Evolutionary conservation across 1,140 invertebrate species (phyloP).

Genomic region (Drosophila miranda): DNA sequence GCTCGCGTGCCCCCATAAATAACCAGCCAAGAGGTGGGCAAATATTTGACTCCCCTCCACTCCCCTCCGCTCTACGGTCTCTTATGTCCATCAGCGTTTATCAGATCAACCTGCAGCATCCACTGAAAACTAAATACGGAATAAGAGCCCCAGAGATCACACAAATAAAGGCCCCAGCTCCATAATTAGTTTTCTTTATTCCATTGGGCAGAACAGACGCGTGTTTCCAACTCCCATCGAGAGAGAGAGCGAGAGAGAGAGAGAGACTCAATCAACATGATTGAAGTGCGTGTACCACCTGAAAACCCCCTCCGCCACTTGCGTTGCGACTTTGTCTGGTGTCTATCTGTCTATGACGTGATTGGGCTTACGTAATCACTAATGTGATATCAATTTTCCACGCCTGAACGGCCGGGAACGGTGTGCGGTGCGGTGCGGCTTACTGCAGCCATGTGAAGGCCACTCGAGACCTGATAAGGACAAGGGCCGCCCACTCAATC

Average conservation of each 20-base stretch:
- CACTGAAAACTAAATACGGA: conserved; percentile 21
- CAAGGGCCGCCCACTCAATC: conserved; percentile 12
- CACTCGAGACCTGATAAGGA: conserved; percentile 18
- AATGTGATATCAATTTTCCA: conserved; percentile 33
- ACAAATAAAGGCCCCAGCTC: not conserved
- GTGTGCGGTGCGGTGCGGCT: not conserved
- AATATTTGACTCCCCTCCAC: conserved; percentile 31
- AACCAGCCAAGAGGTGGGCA: conserved; percentile 19
- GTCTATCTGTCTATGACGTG: conserved; percentile 19
- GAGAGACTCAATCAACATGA: conserved; percentile 36
- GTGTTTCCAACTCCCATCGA: conserved; percentile 2
- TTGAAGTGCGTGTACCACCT: conserved; percentile 42
- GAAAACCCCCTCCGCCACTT: not conserved
- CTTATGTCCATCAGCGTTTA: conserved; percentile 26
- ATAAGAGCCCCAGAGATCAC: not conserved
- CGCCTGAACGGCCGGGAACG: too few species aligned
- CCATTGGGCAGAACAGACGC: conserved; percentile 23
- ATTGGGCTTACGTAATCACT: conserved; percentile 40
- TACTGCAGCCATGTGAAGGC: conserved; percentile 29
- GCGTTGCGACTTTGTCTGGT: not conserved
- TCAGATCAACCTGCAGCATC: conserved; percentile 40
- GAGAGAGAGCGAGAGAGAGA: too few species aligned
- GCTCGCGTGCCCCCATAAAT: conserved; percentile 34
- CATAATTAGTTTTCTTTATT: conserved; percentile 19
- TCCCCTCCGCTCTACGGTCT: too few species aligned